phyloP scores from a whole-genome alignment of 1,140 invertebrate species.

The Meloidogyne floridensis region DNA sequence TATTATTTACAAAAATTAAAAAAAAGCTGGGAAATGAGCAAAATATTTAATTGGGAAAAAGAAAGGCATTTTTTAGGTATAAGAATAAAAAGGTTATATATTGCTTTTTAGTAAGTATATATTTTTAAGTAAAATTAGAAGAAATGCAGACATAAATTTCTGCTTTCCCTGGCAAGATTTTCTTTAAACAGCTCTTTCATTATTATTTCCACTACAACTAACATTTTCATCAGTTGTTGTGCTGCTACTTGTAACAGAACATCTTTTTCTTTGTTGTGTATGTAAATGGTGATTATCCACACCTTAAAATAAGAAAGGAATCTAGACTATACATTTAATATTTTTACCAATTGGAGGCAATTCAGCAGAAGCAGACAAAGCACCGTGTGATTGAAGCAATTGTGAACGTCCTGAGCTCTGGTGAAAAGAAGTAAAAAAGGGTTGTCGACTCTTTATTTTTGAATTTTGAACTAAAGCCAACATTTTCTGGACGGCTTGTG shows the following conservation, averaged over 20 bases:
- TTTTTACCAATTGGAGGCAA: constrained; percentile 13
- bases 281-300: not conserved
- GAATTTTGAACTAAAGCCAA: constrained; percentile 83
- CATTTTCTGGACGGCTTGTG: constrained; percentile 89
- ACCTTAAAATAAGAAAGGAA: not conserved
- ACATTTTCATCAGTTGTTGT: not conserved
- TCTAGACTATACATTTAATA: not conserved
- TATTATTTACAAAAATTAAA: no score
- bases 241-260: not conserved
- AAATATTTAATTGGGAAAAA: no score
- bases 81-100: no score
- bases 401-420: not conserved
- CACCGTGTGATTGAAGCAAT: not conserved
- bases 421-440: constrained; percentile 1
- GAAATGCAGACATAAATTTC: no score
- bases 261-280: not conserved
- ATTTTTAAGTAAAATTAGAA: no score
- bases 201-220: constrained; percentile 4
- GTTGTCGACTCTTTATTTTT: constrained; percentile 67
- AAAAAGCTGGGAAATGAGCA: no score
- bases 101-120: no score
- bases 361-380: constrained; percentile 4
- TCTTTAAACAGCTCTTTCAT: not conserved
- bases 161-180: no score
- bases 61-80: no score